Evolutionary conservation across 2,797 vertebrate genomes (phyloP).

Genomic region (Gallinago stenura): DNA sequence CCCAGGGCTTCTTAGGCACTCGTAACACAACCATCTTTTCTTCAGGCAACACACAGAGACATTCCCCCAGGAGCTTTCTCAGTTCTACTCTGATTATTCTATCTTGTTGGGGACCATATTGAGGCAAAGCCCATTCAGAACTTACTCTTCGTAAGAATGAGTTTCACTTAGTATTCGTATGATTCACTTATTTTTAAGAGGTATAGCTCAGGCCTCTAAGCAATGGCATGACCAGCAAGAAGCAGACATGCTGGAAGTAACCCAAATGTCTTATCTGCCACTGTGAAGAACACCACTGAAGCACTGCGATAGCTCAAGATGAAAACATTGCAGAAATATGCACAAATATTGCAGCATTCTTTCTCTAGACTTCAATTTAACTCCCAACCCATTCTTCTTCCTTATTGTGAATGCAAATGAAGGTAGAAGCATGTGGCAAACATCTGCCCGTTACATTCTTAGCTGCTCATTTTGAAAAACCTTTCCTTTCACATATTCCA

Average conservation of each 20-base stretch:
- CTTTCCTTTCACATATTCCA: background rate
- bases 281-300: background rate
- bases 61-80: background rate
- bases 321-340: background rate
- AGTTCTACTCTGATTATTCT: background rate
- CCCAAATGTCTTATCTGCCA: background rate
- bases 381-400: background rate
- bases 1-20: background rate
- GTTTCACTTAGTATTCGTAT: background rate
- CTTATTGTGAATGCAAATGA: background rate
- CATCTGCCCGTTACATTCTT: background rate
- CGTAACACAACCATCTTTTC: background rate
- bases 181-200: background rate
- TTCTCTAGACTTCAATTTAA: background rate
- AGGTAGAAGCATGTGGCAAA: background rate
- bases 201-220: background rate
- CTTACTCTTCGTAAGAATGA: background rate
- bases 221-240: background rate
- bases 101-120: accelerated
- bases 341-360: background rate
- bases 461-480: background rate
- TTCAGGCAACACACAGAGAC: background rate
- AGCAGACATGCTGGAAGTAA: background rate
- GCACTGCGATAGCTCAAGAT: background rate
- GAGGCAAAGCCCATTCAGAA: background rate